A percentile compares a stretch with the other conserved stretches of the same genome.
phyloP scores from a whole-genome alignment of 1,140 invertebrate species.

The Chrysomallon squamiferum region DNA sequence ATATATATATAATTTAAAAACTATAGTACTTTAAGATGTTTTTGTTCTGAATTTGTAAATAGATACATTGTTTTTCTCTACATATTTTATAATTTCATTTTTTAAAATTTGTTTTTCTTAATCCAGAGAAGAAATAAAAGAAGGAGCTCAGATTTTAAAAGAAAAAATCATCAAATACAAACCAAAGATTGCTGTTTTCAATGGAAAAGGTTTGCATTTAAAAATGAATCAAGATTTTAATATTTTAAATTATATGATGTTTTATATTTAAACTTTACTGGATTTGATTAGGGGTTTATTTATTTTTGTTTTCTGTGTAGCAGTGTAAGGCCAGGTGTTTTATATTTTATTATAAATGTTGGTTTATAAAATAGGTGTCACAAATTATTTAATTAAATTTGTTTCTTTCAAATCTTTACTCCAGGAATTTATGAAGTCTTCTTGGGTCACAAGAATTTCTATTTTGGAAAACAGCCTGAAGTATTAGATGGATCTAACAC shows the following conservation, averaged over 20 bases:
- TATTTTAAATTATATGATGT: not conserved
- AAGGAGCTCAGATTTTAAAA: conserved; percentile 87
- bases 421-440: conserved; percentile 92
- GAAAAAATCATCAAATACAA: conserved; percentile 92
- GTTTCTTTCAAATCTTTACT: conserved; percentile 14
- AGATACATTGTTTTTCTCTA: too few relatives aligned
- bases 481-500: conserved; percentile 91
- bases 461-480: conserved; percentile 93
- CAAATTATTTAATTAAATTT: not conserved
- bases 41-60: too few relatives aligned
- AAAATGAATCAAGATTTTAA: not conserved
- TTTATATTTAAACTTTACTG: not conserved
- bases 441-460: conserved; percentile 96
- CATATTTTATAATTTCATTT: too few relatives aligned
- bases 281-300: too few relatives aligned
- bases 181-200: conserved; percentile 97
- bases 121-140: conserved; percentile 92
- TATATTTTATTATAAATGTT: too few relatives aligned
- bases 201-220: conserved; percentile 80
- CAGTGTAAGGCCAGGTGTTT: too few relatives aligned
- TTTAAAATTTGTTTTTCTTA: too few relatives aligned
- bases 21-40: too few relatives aligned
- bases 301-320: too few relatives aligned
- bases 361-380: too few relatives aligned
- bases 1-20: too few relatives aligned